Base-by-base conservation (phyloP, 1,140 invertebrate genomes). In the Drosophila ogumai region DNA sequence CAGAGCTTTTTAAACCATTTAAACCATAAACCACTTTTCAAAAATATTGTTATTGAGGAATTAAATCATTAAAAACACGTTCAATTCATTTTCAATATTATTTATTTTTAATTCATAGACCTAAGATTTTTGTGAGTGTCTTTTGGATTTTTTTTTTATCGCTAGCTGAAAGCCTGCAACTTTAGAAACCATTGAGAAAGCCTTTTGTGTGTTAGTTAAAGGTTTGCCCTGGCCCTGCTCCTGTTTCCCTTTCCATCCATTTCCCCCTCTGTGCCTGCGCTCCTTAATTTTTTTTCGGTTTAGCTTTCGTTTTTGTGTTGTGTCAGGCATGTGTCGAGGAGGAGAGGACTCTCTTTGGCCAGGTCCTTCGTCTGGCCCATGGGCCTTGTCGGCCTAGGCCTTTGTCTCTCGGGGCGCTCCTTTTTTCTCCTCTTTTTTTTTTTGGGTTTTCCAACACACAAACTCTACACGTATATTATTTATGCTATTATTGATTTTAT, bases 401-500 rank as follows among this genome's bases (percentile, higher is more conserved):
- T 81, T 90, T 90, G 84, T 84, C 77, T 84, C 60, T 54, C 52
- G 57, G 57, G 55, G 47, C 46, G 46, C 63, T 79, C 43, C 49
- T 44, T 75, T 50, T 50, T 50, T 50, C 47, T 32, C 28, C 10
- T 19, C 32, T 61, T 60, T 60, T 32, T 55, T 41, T 65, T 61
- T 72, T 64, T 55, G 34, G 19, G 50, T 46, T 40, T 19, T 43
- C 47, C 72, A 38, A 36, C 52, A 75, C 52, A 55, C 34, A 31
- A 69, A 69, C 65, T 61, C 50, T 55, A 74, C 64, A 80, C 66
- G 80, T 90, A 88, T 84, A 90, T 85, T 90, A 90, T 90, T 90
- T 85, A 90, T 90, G 85, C 78, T 81, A 90, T 85, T 90, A 90
- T 90, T 76, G 85, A 90, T 90, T 90, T 90, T 90, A 55, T 72